Base-by-base conservation (phyloP, 2,113 vertebrate species). In the Sturnus vulgaris region DNA sequence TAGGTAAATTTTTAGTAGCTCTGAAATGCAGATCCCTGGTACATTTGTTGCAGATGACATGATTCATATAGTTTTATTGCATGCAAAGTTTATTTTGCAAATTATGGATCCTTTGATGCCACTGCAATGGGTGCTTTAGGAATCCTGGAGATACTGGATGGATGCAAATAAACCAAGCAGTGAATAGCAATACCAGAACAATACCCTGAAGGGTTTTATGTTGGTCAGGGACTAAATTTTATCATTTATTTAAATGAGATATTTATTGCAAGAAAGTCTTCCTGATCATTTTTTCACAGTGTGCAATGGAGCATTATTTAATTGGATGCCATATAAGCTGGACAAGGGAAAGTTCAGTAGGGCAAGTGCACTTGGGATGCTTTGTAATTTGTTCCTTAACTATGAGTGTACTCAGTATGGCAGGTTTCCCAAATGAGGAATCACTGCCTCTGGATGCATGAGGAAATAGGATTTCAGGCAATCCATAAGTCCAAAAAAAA, bases 261-360 rank as follows among this genome's bases (percentile, higher is more conserved):
- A 44, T 28, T 90, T 86, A 75, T 81, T 50, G 49, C 39, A 61
- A 82, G 47, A 10, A 88, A 30, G 15, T 30, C 33, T 66, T 90
- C 78, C 33, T 71, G 68, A 33, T 93, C 39, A 77, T 79, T 94
- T 92, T 97, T 96, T 53, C 72, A 77, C 72, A 42, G 77, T 95
- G 77, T 96, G 90, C 82, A 89, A 46, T 92, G 88, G 72, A 96
- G 90, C 86, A 84, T 96, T 96, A 85, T 97, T 96, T 96, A 97
- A 96, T 95, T 94, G 93, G 97, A 93, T 85, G 79, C 70, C 57
- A 65, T 68, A 73, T 85, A 47, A 96, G 39, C 90, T 94, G 83
- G 89, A 86, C 47, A 83, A 82, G 83, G 80, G 79, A 47, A 95
- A 88, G 60, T 78, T 95, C 64, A 92, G 30, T 1, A 61, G 71